Base-by-base conservation (phyloP, 2,888 invertebrate species). In the Pocota personata region DNA sequence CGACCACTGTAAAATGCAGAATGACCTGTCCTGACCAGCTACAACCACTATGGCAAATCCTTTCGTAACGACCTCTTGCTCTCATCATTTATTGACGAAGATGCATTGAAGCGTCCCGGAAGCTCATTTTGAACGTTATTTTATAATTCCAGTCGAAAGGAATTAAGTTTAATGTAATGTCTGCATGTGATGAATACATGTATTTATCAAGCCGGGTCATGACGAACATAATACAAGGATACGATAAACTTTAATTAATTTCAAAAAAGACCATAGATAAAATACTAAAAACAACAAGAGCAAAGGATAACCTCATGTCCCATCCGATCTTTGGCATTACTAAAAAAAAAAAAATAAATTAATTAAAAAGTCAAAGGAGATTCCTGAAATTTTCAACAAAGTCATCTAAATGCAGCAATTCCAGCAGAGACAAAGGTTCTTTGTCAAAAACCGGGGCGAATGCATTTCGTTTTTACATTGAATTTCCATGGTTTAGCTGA, bases 161-260 rank as follows among this genome's bases (percentile, higher is more conserved):
- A 55, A 37, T 24, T 7, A n/a, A 37, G 16, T 55, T 35, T 46
- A 64, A 30, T 66, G 14, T 1, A 10, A 19, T 52, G 37, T 71
- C 57, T 57, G 46, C 46, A 71, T 32, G n/a, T 24, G 24, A 12
- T n/a, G 7, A 8, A 30, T 24, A 4, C 14, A 37, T 24, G 50
- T 14, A 67, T 35, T 52, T 21, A 32, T 1, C 16, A 43, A 32
- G 7, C 6, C 19, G 3, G 3, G 55, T 30, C 40, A 19, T n/a
- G 4, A 14, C 50, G 16, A 21, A 50, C 27, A 35, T n/a, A 12
- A 55, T 3, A 35, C 80, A 73, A 52, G 48, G 30, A 58, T 4
- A 24, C 69, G 57, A 40, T 50, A 72, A 55, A 46, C 50, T 79
- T 84, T 79, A 79, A 84, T 84, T 69, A 84, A 77, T 62, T 84